Evolutionary conservation across 2,888 invertebrate species (phyloP).

Genomic region (Polyommatus icarus): DNA sequence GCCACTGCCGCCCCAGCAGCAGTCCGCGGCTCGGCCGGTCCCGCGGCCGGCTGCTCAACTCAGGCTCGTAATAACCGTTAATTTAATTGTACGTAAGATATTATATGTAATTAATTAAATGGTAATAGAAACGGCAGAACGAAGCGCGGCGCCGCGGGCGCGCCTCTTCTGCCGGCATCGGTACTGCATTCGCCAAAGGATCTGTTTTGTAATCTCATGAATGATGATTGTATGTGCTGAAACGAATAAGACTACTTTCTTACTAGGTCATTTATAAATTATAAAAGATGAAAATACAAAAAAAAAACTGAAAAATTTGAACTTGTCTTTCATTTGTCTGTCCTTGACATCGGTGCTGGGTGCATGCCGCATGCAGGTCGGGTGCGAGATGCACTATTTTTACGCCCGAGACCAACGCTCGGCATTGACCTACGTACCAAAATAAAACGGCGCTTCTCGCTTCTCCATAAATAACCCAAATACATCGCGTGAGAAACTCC

Average conservation of each 20-base stretch:
- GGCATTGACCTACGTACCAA: slow-evolving; percentile 67
- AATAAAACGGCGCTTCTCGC: slow-evolving; percentile 50
- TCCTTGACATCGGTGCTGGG: slow-evolving; percentile 33
- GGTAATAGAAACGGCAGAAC: slow-evolving; percentile 76
- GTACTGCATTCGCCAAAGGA: slow-evolving; percentile 82
- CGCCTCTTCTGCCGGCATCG: slow-evolving; percentile 73
- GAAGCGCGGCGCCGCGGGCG: slow-evolving; percentile 75
- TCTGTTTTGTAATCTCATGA: slow-evolving; percentile 80
- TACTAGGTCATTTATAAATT: slow-evolving; percentile 82
- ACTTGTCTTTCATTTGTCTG: slow-evolving; percentile 54
- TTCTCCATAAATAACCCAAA: slow-evolving; percentile 44
- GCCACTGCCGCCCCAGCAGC: slow-evolving; percentile 53
- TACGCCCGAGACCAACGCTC: slow-evolving; percentile 50
- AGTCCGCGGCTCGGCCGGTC: slow-evolving; percentile 66
- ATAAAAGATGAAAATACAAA: slow-evolving; percentile 79
- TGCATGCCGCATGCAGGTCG: not conserved
- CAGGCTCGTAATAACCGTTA: slow-evolving; percentile 80
- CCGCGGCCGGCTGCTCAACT: slow-evolving; percentile 75
- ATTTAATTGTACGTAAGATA: slow-evolving; percentile 82
- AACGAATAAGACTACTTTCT: slow-evolving; percentile 82
- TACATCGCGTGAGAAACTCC: not conserved
- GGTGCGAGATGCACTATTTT: slow-evolving; percentile 29
- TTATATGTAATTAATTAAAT: slow-evolving; percentile 80
- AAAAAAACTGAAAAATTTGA: slow-evolving; percentile 73
- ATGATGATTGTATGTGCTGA: slow-evolving; percentile 82